A percentile compares a stretch with the other conserved stretches of the same genome.
Evolutionary conservation across 1,140 invertebrate genomes (phyloP).

Genomic region (Marisa cornuarietis): DNA sequence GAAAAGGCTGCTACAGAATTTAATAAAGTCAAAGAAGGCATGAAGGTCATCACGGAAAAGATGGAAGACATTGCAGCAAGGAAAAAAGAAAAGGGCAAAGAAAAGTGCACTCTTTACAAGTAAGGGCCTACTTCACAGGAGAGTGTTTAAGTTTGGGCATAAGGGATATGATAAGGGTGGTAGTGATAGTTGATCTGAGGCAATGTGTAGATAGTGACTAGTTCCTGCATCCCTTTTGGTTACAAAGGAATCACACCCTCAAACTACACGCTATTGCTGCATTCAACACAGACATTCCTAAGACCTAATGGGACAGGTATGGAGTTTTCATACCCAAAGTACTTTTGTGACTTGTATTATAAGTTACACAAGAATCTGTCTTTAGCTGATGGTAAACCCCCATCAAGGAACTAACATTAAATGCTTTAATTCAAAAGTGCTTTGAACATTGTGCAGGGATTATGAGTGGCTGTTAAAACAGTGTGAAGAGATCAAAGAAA

Average conservation of each 20-base stretch:
- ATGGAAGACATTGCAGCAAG: slow-evolving; percentile 47
- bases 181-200: background rate
- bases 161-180: background rate
- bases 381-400: background rate
- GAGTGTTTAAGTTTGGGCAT: background rate
- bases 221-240: too few species aligned
- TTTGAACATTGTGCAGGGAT: slow-evolving; percentile 39
- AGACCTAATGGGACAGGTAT: too few species aligned
- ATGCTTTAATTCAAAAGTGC: slow-evolving; percentile 5
- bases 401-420: background rate
- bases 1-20: slow-evolving; percentile 56
- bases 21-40: slow-evolving; percentile 54
- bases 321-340: too few species aligned
- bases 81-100: slow-evolving; percentile 56
- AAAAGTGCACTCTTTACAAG: slow-evolving; percentile 55
- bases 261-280: too few species aligned
- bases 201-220: background rate
- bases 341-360: background rate
- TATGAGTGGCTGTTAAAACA: slow-evolving; percentile 59
- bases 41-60: slow-evolving; percentile 55
- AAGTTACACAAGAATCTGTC: background rate
- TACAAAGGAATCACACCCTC: too few species aligned
- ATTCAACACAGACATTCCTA: too few species aligned
- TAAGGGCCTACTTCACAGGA: slow-evolving; percentile 31
- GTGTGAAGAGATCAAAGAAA: slow-evolving; percentile 62